These are phyloP conservation scores for Pogonomyrmex californicus DNA, from an alignment of 1,140 invertebrate species.

Conservation along the genomic window DNA sequence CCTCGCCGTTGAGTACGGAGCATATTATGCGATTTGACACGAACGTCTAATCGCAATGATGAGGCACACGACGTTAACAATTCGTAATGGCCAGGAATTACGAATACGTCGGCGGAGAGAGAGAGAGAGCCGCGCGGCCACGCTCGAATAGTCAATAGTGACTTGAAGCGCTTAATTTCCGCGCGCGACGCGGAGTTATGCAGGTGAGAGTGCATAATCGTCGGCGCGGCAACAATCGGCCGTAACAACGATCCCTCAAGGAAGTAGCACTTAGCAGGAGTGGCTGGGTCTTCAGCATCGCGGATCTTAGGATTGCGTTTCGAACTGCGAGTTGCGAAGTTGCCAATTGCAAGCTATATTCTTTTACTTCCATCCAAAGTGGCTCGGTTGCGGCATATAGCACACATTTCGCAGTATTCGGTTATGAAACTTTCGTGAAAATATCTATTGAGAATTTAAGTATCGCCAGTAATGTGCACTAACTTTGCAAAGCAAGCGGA, in stretches of 20 bases:
- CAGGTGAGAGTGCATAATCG: constrained; percentile 48
- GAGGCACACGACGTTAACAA: constrained; percentile 55
- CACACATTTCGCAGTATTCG: background rate
- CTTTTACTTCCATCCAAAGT: background rate
- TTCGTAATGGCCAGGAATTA: constrained; percentile 57
- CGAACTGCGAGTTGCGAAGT: background rate
- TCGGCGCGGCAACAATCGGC: constrained; percentile 5
- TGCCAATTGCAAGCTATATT: constrained; percentile 20
- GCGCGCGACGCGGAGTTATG: constrained; percentile 34
- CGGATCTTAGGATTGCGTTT: constrained; percentile 11
- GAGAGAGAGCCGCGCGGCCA: constrained; percentile 16
- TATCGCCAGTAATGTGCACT: background rate
- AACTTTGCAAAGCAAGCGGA: background rate
- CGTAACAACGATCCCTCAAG: constrained; percentile 35
- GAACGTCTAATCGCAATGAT: constrained; percentile 51
- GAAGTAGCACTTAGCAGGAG: constrained; percentile 42
- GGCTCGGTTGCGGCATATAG: background rate
- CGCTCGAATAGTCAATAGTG: constrained; percentile 51
- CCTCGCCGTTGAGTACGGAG: background rate
- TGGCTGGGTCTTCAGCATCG: constrained; percentile 22
- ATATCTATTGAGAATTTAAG: background rate
- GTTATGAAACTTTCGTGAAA: background rate
- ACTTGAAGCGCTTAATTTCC: constrained; percentile 54
- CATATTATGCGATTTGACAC: constrained; percentile 55
- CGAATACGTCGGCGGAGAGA: constrained; percentile 35